phyloP scores from a whole-genome alignment of 2,888 invertebrate genomes.

The Aspidiotus rigidus region DNA sequence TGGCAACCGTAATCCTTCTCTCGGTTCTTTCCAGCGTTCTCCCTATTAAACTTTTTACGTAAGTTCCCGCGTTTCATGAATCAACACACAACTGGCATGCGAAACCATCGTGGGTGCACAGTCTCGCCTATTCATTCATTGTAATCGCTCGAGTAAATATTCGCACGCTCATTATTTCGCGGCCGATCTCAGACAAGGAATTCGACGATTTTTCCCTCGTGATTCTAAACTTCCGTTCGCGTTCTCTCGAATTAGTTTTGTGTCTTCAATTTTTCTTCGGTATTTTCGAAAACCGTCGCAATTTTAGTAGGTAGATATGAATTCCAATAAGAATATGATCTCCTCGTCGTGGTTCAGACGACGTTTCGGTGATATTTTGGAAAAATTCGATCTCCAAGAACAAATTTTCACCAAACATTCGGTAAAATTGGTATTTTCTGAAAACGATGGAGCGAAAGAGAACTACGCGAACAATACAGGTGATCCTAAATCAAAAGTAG shows the following conservation, averaged over 20 bases:
- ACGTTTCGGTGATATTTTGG: conserved; percentile 14
- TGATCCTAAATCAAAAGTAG: conserved; percentile 7
- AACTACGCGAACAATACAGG: conserved; percentile 7
- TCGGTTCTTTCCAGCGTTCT: conserved; percentile 1
- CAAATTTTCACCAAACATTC: not conserved
- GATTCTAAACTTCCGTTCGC: not conserved
- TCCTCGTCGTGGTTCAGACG: conserved; percentile 14
- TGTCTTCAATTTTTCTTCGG: not conserved
- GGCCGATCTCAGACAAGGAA: not conserved
- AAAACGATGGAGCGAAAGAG: conserved; percentile 16
- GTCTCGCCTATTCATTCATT: not conserved
- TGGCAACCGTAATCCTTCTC: conserved; percentile 16
- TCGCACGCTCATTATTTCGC: not conserved
- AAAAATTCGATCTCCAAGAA: conserved; percentile 7
- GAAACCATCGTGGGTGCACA: conserved; percentile 9
- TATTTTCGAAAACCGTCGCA: not conserved
- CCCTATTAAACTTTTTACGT: conserved; percentile 14
- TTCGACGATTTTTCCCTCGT: not conserved
- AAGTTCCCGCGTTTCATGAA: conserved; percentile 17
- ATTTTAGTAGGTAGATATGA: not conserved
- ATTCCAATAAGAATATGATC: not conserved
- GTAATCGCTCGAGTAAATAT: conserved; percentile 6
- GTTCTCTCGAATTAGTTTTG: not conserved
- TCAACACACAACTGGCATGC: conserved; percentile 21
- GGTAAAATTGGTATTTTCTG: not conserved